These are phyloP conservation scores for cattle (Bos taurus) DNA, from an alignment of 2,113 vertebrate species.

Conservation along the genomic window DNA sequence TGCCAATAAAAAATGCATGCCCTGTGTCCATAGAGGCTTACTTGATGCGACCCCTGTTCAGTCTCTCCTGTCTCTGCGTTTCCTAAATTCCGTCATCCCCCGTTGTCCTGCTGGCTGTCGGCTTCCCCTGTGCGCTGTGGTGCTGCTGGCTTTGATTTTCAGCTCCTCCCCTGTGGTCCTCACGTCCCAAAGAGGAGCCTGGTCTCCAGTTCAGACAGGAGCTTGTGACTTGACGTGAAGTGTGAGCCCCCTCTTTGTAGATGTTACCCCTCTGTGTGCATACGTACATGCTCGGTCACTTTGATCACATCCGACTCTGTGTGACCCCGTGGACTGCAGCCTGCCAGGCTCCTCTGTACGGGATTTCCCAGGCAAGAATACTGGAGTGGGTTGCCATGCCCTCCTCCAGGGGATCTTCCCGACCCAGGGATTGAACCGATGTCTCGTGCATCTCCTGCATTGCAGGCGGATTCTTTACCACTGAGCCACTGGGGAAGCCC, in stretches of 20 bases:
- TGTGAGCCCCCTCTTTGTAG: background rate
- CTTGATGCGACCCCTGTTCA: fast-evolving
- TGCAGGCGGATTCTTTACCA: fast-evolving
- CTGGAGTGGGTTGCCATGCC: background rate
- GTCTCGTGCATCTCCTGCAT: background rate
- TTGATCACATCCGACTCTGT: background rate
- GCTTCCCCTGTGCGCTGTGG: fast-evolving
- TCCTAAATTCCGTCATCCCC: fast-evolving
- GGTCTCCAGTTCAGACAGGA: background rate
- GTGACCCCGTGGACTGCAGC: background rate
- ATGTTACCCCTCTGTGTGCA: background rate
- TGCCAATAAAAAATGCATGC: fast-evolving
- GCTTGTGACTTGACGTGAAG: background rate
- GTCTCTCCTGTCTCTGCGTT: fast-evolving
- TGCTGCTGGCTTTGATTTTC: fast-evolving
- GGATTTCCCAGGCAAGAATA: background rate
- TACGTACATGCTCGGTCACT: background rate
- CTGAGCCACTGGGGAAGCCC: background rate
- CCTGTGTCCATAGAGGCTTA: no score
- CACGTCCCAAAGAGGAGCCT: fast-evolving
- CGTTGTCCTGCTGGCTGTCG: fast-evolving
- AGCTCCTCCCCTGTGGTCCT: background rate
- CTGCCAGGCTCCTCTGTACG: background rate
- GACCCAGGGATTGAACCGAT: background rate
- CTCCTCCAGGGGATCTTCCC: background rate